A percentile compares a stretch with the other conserved stretches of the same genome.
Evolutionary conservation across 2,797 vertebrate genomes (phyloP).

Genomic region (Rhabdophis nuchalis): DNA sequence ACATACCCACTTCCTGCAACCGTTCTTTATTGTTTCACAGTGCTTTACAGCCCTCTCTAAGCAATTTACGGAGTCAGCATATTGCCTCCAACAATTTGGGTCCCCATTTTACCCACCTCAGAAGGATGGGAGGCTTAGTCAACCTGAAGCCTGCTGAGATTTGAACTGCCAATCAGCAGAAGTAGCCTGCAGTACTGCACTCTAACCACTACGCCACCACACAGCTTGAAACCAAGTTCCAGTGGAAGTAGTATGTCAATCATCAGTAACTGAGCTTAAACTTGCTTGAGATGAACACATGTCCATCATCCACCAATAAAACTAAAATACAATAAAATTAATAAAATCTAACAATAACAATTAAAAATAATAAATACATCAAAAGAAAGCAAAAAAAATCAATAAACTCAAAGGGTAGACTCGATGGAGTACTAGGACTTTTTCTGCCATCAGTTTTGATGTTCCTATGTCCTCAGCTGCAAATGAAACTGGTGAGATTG

Average conservation of each 20-base stretch:
- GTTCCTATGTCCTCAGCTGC: not conserved
- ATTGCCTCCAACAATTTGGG: too few relatives aligned
- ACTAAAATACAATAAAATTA: not conserved
- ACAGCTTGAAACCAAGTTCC: too few relatives aligned
- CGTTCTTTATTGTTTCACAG: too few relatives aligned
- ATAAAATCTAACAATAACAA: not conserved
- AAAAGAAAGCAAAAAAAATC: not conserved
- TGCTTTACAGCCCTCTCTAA: too few relatives aligned
- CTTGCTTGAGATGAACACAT: not conserved
- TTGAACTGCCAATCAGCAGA: too few relatives aligned
- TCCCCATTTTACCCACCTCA: too few relatives aligned
- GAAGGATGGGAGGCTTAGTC: too few relatives aligned
- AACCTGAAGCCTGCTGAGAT: too few relatives aligned
- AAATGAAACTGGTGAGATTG: not conserved
- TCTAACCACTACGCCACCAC: too few relatives aligned
- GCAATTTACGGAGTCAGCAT: too few relatives aligned
- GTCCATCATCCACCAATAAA: not conserved
- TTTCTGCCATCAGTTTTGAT: not conserved
- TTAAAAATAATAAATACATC: not conserved
- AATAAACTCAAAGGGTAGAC: not conserved
- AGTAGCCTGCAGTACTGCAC: too few relatives aligned
- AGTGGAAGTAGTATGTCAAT: not conserved
- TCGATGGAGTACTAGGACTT: not conserved
- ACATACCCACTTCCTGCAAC: too few relatives aligned
- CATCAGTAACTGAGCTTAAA: not conserved